A percentile compares a stretch with the other conserved stretches of the same genome.
phyloP scores from a whole-genome alignment of 2,888 invertebrate genomes.

The Cosmia trapezina region DNA sequence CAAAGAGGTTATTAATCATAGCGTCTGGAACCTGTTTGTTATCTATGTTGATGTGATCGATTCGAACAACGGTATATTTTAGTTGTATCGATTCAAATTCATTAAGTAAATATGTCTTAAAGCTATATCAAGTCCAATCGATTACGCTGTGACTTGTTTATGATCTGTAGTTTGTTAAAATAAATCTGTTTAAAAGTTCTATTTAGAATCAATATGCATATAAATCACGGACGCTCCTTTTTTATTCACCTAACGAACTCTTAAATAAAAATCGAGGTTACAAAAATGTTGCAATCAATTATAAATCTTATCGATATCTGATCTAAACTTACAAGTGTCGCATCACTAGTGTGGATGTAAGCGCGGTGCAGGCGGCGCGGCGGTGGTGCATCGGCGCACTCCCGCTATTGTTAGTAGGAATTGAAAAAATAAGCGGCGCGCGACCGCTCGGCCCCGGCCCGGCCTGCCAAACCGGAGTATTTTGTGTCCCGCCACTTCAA shows the following conservation, averaged over 20 bases:
- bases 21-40: slow-evolving; percentile 37
- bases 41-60: slow-evolving; percentile 41
- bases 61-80: slow-evolving; percentile 40
- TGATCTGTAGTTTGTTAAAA: slow-evolving; percentile 21
- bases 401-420: slow-evolving; percentile 73
- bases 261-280: not conserved
- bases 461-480: slow-evolving; percentile 66
- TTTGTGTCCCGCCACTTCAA: slow-evolving; percentile 54
- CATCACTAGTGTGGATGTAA: slow-evolving; percentile 78
- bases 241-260: not conserved
- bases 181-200: slow-evolving; percentile 3
- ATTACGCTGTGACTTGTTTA: slow-evolving; percentile 31
- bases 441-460: slow-evolving; percentile 38
- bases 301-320: slow-evolving; percentile 61
- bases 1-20: slow-evolving; percentile 50
- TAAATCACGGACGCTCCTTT: slow-evolving; percentile 1
- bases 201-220: not conserved
- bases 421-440: slow-evolving; percentile 64
- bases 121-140: slow-evolving; percentile 24
- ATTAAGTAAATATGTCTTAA: slow-evolving; percentile 43
- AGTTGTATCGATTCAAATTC: slow-evolving; percentile 30
- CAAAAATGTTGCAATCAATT: not conserved
- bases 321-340: slow-evolving; percentile 16
- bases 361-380: slow-evolving; percentile 69
- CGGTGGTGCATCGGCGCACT: slow-evolving; percentile 67